These are phyloP conservation scores for Galbula dea DNA, from an alignment of 2,113 vertebrate species.

Conservation along the genomic window DNA sequence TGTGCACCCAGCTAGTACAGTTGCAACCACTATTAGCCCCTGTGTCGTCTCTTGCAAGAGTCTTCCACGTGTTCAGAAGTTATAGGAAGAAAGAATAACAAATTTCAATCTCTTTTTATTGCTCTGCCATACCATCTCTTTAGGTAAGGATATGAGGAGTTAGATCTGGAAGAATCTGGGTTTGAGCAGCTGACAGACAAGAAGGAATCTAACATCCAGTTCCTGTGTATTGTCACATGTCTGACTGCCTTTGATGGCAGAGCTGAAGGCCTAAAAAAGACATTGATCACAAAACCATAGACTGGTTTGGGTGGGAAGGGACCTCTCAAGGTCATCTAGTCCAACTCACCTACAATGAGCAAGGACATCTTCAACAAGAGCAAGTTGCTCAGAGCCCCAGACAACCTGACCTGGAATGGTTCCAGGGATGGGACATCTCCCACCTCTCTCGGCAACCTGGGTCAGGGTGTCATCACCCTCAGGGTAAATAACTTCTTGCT, in stretches of 20 bases:
- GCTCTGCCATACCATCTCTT: not conserved
- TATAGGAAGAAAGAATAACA: not conserved
- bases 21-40: not conserved
- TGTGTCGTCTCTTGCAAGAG: not conserved
- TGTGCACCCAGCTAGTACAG: fast-evolving
- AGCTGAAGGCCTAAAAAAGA: not conserved
- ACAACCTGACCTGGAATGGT: no score
- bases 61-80: not conserved
- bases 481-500: no score
- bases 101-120: not conserved
- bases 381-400: no score
- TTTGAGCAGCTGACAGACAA: not conserved
- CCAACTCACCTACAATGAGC: no score
- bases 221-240: not conserved
- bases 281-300: no score
- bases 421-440: no score
- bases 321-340: no score
- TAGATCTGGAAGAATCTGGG: not conserved
- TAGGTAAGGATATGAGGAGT: not conserved
- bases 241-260: not conserved
- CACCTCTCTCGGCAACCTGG: no score
- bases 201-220: not conserved
- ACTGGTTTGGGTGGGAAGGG: no score
- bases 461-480: no score
- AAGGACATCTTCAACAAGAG: no score